Percentiles rank a stretch among this genome's conserved stretches.
phyloP scores from a whole-genome alignment of 2,797 vertebrate genomes.

The Enoplosus armatus region DNA sequence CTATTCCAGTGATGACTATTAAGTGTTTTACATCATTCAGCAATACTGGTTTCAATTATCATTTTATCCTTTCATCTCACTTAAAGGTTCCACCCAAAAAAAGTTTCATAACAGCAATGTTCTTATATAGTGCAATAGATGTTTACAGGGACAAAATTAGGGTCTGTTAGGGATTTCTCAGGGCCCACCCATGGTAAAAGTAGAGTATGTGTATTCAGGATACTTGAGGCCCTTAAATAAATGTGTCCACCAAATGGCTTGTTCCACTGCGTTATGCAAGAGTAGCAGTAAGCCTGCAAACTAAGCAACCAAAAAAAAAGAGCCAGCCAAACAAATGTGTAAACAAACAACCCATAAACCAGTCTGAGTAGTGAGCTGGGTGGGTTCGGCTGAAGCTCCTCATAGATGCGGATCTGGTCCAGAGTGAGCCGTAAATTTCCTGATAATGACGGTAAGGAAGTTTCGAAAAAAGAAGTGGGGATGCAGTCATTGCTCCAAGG shows the following conservation, averaged over 20 bases:
- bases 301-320: background rate
- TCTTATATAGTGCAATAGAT: background rate
- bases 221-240: background rate
- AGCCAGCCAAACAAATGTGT: conserved; percentile 5
- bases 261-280: conserved; percentile 1
- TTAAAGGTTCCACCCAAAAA: background rate
- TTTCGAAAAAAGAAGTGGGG: conserved; percentile 8
- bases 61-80: background rate
- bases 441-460: conserved; percentile 26
- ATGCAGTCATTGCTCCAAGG: conserved; percentile 49
- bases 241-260: background rate
- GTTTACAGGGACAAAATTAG: conserved; percentile 10
- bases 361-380: background rate
- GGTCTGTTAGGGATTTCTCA: background rate
- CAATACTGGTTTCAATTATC: background rate
- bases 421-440: conserved; percentile 35
- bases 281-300: background rate
- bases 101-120: background rate
- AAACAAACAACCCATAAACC: conserved; percentile 1
- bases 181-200: background rate
- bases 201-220: conserved; percentile 4
- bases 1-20: conserved; percentile 1
- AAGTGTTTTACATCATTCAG: conserved; percentile 2
- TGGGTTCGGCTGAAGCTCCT: conserved; percentile 22
- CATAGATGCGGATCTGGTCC: conserved; percentile 4